phyloP scores from a whole-genome alignment of 1,140 invertebrate genomes.

The Cepaea nemoralis region DNA sequence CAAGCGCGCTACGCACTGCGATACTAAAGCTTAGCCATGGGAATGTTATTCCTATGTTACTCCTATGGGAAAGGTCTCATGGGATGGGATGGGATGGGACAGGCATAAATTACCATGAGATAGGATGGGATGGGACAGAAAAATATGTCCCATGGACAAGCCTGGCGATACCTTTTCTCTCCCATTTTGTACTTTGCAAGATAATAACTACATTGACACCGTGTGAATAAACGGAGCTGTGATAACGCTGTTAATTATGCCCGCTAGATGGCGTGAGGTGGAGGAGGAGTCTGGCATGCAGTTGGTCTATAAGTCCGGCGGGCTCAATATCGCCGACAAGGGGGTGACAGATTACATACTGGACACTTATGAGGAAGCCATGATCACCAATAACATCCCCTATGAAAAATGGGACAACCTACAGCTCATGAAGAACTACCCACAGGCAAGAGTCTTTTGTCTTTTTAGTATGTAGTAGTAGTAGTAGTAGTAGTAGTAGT shows the following conservation, averaged over 20 bases:
- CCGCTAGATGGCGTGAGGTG: conserved; percentile 57
- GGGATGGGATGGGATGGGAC: too few relatives aligned
- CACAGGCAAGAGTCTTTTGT: conserved; percentile 6
- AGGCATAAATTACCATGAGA: too few relatives aligned
- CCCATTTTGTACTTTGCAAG: not conserved
- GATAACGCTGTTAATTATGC: not conserved
- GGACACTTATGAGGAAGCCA: conserved; percentile 57
- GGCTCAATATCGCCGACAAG: conserved; percentile 55
- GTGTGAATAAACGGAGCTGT: not conserved
- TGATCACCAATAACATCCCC: conserved; percentile 56
- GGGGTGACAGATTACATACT: conserved; percentile 53
- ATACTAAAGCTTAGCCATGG: too few relatives aligned
- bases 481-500: too few relatives aligned
- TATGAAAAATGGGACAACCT: conserved; percentile 41
- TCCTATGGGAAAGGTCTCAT: too few relatives aligned
- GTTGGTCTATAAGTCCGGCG: conserved; percentile 62
- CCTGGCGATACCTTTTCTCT: too few relatives aligned
- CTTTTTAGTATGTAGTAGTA: too few relatives aligned
- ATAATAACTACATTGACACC: not conserved
- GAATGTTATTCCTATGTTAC: too few relatives aligned
- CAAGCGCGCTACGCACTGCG: too few relatives aligned
- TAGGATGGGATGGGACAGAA: too few relatives aligned
- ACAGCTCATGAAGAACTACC: conserved; percentile 41
- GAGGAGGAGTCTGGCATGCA: conserved; percentile 67
- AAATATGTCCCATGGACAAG: too few relatives aligned